Evolutionary conservation across 2,797 vertebrate genomes (phyloP).

Genomic region (Pristis pectinata): DNA sequence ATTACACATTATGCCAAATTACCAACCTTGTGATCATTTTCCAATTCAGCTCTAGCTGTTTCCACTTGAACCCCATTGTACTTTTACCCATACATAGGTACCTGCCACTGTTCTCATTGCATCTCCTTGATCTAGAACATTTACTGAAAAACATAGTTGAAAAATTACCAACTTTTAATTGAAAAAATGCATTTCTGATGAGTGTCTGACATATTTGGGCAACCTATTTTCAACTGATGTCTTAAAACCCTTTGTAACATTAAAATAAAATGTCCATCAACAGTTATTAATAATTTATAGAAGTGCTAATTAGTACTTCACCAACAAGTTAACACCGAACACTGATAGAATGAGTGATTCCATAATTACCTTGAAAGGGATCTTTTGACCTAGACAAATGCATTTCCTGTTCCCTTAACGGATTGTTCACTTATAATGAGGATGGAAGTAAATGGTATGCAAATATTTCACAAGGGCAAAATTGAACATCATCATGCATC

Average conservation of each 20-base stretch:
- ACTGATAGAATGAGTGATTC: slow-evolving; percentile 72
- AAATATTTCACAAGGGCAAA: slow-evolving; percentile 48
- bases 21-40: background rate
- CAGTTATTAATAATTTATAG: slow-evolving; percentile 78
- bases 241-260: slow-evolving; percentile 59
- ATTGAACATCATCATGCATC: slow-evolving; percentile 46
- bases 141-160: background rate
- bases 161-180: background rate
- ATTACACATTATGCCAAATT: background rate
- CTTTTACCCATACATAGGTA: background rate
- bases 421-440: slow-evolving; percentile 57
- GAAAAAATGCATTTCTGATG: background rate
- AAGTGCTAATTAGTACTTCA: slow-evolving; percentile 64
- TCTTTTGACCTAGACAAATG: slow-evolving; percentile 61
- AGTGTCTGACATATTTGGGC: background rate
- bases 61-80: background rate
- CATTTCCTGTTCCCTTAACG: slow-evolving; percentile 59
- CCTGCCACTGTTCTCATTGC: background rate
- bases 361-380: slow-evolving; percentile 71
- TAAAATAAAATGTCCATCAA: slow-evolving; percentile 62
- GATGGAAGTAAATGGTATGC: slow-evolving; percentile 57
- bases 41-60: background rate
- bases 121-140: background rate
- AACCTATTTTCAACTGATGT: background rate
- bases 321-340: slow-evolving; percentile 69